Conservation (phyloP, 2,797 vertebrate species). For the Yasuhikotakia modesta region DNA sequence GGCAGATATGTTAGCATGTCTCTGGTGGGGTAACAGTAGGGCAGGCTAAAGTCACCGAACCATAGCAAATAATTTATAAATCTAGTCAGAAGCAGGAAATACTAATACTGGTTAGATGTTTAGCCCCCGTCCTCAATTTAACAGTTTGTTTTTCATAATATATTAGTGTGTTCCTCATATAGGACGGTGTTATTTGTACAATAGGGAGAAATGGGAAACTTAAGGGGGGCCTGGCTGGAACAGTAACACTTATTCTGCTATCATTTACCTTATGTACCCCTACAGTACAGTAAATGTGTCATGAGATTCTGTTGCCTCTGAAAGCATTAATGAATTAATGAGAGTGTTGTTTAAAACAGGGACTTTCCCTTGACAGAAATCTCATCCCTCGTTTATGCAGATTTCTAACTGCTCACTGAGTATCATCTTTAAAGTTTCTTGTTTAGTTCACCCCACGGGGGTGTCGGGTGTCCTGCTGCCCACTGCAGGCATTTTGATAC, state of each 20-base stretch:
- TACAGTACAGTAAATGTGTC: slow-evolving; percentile 10
- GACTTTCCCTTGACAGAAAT: slow-evolving; percentile 42
- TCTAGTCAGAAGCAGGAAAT: neutral
- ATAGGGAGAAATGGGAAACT: slow-evolving; percentile 55
- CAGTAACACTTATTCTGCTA: slow-evolving; percentile 48
- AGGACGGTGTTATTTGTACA: slow-evolving; percentile 40
- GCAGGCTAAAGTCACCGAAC: neutral
- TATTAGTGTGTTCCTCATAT: slow-evolving; percentile 1
- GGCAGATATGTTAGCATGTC: slow-evolving; percentile 52
- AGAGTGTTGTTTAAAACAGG: slow-evolving; percentile 35
- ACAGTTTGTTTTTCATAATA: too few relatives aligned
- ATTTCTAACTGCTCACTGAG: slow-evolving; percentile 25
- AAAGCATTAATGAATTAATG: slow-evolving; percentile 45
- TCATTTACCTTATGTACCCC: slow-evolving; percentile 36
- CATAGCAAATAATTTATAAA: neutral
- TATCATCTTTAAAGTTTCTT: slow-evolving; percentile 49
- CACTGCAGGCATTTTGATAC: slow-evolving; percentile 42
- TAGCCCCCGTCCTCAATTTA: too few relatives aligned
- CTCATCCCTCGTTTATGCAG: slow-evolving; percentile 43
- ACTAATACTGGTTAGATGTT: too few relatives aligned
- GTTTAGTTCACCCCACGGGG: slow-evolving; percentile 53
- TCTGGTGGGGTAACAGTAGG: neutral
- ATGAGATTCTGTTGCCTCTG: neutral
- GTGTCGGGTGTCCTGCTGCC: slow-evolving; percentile 50
- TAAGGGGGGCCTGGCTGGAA: slow-evolving; percentile 51